Percentiles rank a stretch among this genome's conserved stretches.
phyloP scores from a whole-genome alignment of 2,888 invertebrate species.

The Drosophila dives region DNA sequence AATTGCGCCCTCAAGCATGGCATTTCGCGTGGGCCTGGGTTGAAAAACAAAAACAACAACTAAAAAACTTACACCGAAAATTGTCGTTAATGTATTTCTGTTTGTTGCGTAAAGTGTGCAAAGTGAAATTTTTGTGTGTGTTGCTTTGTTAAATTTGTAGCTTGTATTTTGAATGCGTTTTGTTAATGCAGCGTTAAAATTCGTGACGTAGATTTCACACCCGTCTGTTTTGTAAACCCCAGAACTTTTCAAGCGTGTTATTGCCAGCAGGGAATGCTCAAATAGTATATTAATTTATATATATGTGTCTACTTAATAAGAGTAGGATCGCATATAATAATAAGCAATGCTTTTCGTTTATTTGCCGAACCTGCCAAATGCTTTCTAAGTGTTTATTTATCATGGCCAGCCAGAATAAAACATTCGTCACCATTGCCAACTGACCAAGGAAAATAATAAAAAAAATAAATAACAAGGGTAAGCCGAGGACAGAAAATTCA shows the following conservation, averaged over 20 bases:
- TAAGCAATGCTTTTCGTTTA: slow-evolving; percentile 44
- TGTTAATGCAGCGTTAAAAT: slow-evolving; percentile 70
- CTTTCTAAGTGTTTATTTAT: slow-evolving; percentile 34
- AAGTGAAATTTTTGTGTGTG: slow-evolving; percentile 67
- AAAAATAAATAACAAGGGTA: slow-evolving; percentile 11
- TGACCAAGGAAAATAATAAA: slow-evolving; percentile 2
- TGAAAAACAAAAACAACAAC: slow-evolving; percentile 10
- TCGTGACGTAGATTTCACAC: slow-evolving; percentile 72
- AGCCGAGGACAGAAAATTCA: slow-evolving; percentile 1
- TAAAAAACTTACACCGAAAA: slow-evolving; percentile 54
- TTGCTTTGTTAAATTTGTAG: slow-evolving; percentile 26
- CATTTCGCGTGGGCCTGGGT: slow-evolving; percentile 30
- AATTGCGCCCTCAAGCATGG: slow-evolving; percentile 80
- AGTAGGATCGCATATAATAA: slow-evolving; percentile 27
- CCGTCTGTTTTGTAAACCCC: slow-evolving; percentile 60
- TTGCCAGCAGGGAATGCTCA: slow-evolving; percentile 20
- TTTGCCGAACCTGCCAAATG: slow-evolving; percentile 46
- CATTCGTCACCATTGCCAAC: slow-evolving; percentile 25
- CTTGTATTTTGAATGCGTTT: slow-evolving; percentile 37
- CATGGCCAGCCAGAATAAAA: slow-evolving; percentile 42
- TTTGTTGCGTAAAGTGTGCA: slow-evolving; percentile 41
- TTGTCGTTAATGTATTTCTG: slow-evolving; percentile 70
- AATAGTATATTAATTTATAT: background rate
- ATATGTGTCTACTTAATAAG: slow-evolving; percentile 5
- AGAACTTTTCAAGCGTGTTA: slow-evolving; percentile 64